Percentiles rank a stretch among this genome's conserved stretches.
Conservation (phyloP, 2,113 vertebrate species). For the Brienomyrus brachyistius region DNA sequence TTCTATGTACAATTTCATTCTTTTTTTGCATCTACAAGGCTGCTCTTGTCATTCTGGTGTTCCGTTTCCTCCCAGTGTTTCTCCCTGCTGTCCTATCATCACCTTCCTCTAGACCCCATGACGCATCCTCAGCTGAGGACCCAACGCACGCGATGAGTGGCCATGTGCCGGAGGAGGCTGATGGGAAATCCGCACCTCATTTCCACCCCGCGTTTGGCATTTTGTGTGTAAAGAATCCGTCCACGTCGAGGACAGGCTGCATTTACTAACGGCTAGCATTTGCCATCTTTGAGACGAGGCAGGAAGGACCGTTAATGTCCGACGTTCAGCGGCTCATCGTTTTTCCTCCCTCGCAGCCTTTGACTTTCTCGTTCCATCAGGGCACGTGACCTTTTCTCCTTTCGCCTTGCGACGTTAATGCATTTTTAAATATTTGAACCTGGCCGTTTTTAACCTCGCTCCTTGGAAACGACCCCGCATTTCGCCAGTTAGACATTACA, state of each 20-base stretch:
- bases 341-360: neutral
- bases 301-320: neutral
- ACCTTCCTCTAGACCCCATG: neutral
- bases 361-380: neutral
- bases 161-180: neutral
- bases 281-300: neutral
- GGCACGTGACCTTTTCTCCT: neutral
- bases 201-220: neutral
- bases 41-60: neutral
- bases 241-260: neutral
- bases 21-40: neutral
- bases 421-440: neutral
- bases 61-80: neutral
- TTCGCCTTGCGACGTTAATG: neutral
- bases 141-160: neutral
- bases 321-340: neutral
- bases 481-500: neutral
- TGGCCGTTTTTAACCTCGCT: neutral
- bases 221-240: neutral
- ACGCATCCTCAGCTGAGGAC: neutral
- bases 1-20: neutral
- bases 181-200: neutral
- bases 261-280: neutral
- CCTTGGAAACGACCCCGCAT: neutral
- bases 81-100: neutral